These are phyloP conservation scores for Tapirus indicus DNA, from an alignment of 2,797 vertebrate species.

Conservation along the genomic window DNA sequence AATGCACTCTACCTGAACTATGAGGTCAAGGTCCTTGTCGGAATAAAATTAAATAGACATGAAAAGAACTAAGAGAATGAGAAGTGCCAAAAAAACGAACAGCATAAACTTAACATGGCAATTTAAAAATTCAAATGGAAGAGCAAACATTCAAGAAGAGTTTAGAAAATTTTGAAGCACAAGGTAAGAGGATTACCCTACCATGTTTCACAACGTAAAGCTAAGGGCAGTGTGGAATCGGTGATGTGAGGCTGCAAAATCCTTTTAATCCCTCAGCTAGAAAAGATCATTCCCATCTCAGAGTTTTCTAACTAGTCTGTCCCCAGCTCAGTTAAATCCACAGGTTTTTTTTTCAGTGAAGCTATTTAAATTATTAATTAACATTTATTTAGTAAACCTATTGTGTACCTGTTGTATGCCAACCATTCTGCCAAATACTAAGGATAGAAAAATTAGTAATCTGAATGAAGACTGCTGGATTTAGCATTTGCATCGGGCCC, in stretches of 20 bases:
- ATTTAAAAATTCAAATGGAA: slow-evolving; percentile 49
- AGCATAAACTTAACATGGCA: neutral
- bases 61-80: slow-evolving; percentile 26
- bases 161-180: neutral
- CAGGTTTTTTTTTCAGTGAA: neutral
- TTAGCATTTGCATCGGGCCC: neutral
- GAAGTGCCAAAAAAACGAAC: neutral
- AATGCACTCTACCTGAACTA: neutral
- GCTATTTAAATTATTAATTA: neutral
- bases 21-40: neutral
- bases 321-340: neutral
- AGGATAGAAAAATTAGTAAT: slow-evolving; percentile 5
- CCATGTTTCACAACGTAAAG: neutral
- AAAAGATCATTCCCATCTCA: neutral
- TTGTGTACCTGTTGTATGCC: neutral
- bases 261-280: neutral
- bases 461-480: neutral
- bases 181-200: neutral
- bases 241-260: neutral
- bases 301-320: neutral
- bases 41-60: neutral
- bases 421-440: neutral
- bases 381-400: slow-evolving; percentile 1
- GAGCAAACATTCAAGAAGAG: neutral
- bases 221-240: neutral